phyloP scores from a whole-genome alignment of 1,140 invertebrate genomes.

The Drosophila obscura region DNA sequence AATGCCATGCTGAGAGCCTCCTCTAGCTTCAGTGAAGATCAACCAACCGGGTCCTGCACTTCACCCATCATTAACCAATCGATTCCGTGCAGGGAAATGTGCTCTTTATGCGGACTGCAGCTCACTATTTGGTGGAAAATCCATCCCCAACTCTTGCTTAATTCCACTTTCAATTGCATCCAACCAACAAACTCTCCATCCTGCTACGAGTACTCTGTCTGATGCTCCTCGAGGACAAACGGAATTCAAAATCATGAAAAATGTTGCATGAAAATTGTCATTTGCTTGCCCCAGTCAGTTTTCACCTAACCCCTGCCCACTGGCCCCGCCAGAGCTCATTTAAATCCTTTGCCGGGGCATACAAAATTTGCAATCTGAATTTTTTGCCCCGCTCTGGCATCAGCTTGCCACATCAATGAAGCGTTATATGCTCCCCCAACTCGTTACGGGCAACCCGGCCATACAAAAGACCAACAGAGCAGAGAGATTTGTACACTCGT shows the following conservation, averaged over 20 bases:
- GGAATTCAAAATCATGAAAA: constrained; percentile 50
- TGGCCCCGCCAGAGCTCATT: constrained; percentile 33
- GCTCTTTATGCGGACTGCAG: constrained; percentile 1
- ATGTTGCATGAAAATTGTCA: constrained; percentile 40
- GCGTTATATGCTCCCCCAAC: constrained; percentile 40
- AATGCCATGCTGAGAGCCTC: too few relatives aligned
- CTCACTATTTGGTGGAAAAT: constrained; percentile 14
- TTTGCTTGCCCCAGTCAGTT: constrained; percentile 2
- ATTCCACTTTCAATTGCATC: constrained; percentile 47
- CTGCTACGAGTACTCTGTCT: neutral
- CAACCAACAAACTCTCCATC: neutral
- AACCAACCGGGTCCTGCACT: constrained; percentile 24
- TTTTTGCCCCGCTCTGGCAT: constrained; percentile 29
- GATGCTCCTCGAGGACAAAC: constrained; percentile 19
- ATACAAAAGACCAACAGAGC: constrained; percentile 42
- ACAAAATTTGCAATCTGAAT: constrained; percentile 39
- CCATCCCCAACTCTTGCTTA: constrained; percentile 22
- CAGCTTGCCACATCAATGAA: constrained; percentile 54
- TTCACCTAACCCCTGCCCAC: too few relatives aligned
- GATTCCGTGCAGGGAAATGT: constrained; percentile 18
- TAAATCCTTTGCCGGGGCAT: constrained; percentile 42
- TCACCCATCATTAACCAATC: constrained; percentile 31
- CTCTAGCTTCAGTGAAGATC: constrained; percentile 11
- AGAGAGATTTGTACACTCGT: constrained; percentile 14
- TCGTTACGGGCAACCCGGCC: constrained; percentile 35